phyloP scores from a whole-genome alignment of 2,888 invertebrate species.

The Beris chalybata region DNA sequence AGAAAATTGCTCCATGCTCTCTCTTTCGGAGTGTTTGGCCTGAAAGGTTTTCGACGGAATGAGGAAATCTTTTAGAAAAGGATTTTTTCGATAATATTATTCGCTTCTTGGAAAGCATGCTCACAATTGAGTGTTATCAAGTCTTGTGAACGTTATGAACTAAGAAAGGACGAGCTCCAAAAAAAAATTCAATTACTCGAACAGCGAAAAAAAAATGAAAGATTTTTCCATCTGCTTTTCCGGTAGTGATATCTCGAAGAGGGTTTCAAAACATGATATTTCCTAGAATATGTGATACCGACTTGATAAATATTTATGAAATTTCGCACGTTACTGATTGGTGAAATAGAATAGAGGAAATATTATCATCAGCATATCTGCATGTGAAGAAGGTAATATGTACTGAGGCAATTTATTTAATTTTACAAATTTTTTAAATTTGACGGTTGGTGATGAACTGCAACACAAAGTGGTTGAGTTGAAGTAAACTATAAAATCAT shows the following conservation, averaged over 20 bases:
- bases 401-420: too few relatives aligned
- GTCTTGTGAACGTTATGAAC: neutral
- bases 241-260: neutral
- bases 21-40: too few relatives aligned
- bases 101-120: neutral
- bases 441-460: too few relatives aligned
- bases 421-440: too few relatives aligned
- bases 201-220: neutral
- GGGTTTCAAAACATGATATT: neutral
- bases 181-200: constrained; percentile 18
- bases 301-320: constrained; percentile 23
- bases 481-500: too few relatives aligned
- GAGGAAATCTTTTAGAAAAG: too few relatives aligned
- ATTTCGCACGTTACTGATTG: constrained; percentile 22
- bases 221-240: constrained; percentile 4
- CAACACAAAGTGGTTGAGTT: too few relatives aligned
- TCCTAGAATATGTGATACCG: constrained; percentile 6
- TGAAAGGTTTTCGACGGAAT: too few relatives aligned
- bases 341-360: neutral
- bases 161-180: neutral
- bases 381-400: too few relatives aligned
- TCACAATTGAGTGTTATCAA: constrained; percentile 8
- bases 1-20: constrained; percentile 16
- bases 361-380: neutral
- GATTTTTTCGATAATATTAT: too few relatives aligned